Base-by-base conservation (phyloP, 2,797 vertebrate species). In the Xyrichtys novacula region DNA sequence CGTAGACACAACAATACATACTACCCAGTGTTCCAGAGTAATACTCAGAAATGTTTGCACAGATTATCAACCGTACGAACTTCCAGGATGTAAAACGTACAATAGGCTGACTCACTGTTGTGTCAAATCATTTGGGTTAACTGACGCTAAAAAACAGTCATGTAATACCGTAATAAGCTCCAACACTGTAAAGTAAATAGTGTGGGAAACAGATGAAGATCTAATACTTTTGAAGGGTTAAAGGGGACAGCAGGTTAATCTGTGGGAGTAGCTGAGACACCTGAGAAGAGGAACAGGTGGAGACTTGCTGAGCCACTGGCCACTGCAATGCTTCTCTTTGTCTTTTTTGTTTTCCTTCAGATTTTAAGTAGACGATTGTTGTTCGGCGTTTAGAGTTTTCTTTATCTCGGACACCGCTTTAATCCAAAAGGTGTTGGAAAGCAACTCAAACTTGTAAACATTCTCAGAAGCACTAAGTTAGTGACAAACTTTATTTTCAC, bases 271-370 rank as follows among this genome's bases (percentile, higher is more conserved):
- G 42, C 26, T 38, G 52, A 59, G 83, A 85, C 69, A 85, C 81
- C 62, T 52, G 81, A 87, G 81, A 83, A 56, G 74, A 69, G 38
- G 29, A 72, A 59, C 83, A 83, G 85, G 71, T 88, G 84, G 40
- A 46, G 54, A 61, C 57, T 56, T 60, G 23, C 69, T 54, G 26
- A 48, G 50, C 7, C 10, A 31, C 46, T 60, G 47, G 48, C 66
- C 36, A 36, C 12, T 0, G 44, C 50, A n/a, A n/a, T 57, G 54
- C 43, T 53, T 40, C 4, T 58, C 23, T 7, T 72, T 52, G 48
- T 12, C 2, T 4, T 61, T 38, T 3, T 43, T 32, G 16, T 52
- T 29, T 40, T 34, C 17, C 5, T 7, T 52, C 61, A 42, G 48
- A 39, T n/a, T n/a, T 40, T 65, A n/a, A n/a, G n/a, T n/a, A n/a